A percentile compares a stretch with the other conserved stretches of the same genome.
These are phyloP conservation scores for Brachionus paranguensis DNA, from an alignment of 1,140 invertebrate species.

Conservation along the genomic window DNA sequence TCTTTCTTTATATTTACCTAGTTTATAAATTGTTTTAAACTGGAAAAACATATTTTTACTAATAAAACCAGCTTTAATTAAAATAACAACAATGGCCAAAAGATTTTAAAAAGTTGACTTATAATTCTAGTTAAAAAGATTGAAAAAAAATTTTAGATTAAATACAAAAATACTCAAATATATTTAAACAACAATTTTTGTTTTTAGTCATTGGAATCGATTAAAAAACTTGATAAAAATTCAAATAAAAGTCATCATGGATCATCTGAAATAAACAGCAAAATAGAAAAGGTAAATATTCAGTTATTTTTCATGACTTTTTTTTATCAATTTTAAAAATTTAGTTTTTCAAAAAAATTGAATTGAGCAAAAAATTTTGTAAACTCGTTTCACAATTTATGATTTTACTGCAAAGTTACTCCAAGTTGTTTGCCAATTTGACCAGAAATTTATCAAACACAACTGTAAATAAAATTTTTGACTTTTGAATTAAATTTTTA, in stretches of 20 bases:
- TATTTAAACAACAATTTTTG: not conserved
- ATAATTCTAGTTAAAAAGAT: too few species aligned
- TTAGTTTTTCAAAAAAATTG: constrained; percentile 36
- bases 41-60: too few species aligned
- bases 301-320: not conserved
- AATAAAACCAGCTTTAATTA: too few species aligned
- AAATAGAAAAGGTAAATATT: constrained; percentile 16
- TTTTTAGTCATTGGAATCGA: not conserved
- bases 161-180: not conserved
- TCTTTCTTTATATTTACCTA: too few species aligned
- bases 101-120: too few species aligned
- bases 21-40: too few species aligned
- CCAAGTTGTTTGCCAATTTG: constrained; percentile 7
- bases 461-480: not conserved
- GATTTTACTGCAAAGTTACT: constrained; percentile 31
- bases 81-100: too few species aligned
- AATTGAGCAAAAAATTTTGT: constrained; percentile 24
- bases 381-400: constrained; percentile 30
- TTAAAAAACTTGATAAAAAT: constrained; percentile 18
- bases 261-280: constrained; percentile 30
- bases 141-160: too few species aligned
- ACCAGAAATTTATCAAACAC: not conserved
- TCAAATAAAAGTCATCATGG: not conserved
- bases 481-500: not conserved
- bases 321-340: not conserved